These are phyloP conservation scores for Gopherus flavomarginatus DNA, from an alignment of 2,113 vertebrate species.

Conservation along the genomic window DNA sequence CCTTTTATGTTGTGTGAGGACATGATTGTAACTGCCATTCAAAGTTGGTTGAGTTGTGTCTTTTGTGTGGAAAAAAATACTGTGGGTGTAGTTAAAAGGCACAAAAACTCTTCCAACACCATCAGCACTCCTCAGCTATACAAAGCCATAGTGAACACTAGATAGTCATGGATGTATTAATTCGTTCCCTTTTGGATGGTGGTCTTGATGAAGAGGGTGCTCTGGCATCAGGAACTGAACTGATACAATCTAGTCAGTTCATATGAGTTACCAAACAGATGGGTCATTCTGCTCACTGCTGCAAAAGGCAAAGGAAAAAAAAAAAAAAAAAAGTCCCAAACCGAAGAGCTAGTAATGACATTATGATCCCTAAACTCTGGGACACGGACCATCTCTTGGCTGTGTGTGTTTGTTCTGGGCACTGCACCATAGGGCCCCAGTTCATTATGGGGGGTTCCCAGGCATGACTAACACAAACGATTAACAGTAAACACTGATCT, in stretches of 20 bases:
- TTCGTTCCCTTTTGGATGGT: neutral
- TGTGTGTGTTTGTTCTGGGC: neutral
- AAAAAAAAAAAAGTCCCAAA: neutral
- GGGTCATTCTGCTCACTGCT: neutral
- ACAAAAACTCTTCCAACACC: neutral
- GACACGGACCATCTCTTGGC: neutral
- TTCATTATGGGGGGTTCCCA: neutral
- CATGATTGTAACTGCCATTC: neutral
- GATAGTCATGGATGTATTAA: no score
- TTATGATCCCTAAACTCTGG: neutral
- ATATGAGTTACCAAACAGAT: neutral
- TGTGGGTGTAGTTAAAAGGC: accelerated
- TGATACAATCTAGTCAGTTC: neutral
- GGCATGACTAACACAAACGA: neutral
- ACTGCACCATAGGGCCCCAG: neutral
- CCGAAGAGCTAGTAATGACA: neutral
- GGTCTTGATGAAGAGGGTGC: neutral
- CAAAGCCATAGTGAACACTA: neutral
- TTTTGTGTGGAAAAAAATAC: neutral
- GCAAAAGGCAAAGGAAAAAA: neutral
- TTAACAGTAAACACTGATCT: neutral
- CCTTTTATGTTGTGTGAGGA: neutral
- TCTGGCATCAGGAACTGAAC: neutral
- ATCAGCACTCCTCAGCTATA: neutral
- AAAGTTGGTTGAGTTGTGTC: neutral